Evolutionary conservation across 1,140 invertebrate species (phyloP).

Genomic region (Drosophila ironensis): DNA sequence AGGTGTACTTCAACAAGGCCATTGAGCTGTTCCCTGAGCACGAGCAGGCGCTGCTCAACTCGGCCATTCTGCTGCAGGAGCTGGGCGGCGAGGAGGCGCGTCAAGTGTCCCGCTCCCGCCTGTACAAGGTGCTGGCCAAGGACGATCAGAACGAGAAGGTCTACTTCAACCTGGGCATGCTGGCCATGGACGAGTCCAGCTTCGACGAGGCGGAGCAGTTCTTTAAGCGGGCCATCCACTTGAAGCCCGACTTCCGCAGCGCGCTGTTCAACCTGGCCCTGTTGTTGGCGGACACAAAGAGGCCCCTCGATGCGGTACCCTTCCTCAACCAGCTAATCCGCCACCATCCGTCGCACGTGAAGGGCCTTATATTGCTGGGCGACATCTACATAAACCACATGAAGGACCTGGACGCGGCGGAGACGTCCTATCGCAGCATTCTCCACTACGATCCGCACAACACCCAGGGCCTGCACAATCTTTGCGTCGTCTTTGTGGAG

Average conservation of each 20-base stretch:
- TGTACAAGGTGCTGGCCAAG: constrained; percentile 91
- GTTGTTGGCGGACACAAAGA: constrained; percentile 92
- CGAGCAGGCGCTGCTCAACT: constrained; percentile 96
- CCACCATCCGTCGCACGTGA: constrained; percentile 96
- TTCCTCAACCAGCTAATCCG: constrained; percentile 95
- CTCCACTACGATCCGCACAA: constrained; percentile 94
- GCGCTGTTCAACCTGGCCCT: constrained; percentile 97
- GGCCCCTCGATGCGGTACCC: constrained; percentile 95
- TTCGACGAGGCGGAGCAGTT: constrained; percentile 93
- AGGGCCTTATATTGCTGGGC: constrained; percentile 95
- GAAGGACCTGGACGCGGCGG: constrained; percentile 95
- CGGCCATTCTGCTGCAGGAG: constrained; percentile 96
- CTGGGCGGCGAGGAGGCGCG: constrained; percentile 90
- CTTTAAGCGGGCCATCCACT: constrained; percentile 92
- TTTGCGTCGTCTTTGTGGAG: constrained; percentile 97
- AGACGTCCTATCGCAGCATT: constrained; percentile 96
- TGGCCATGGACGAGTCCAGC: constrained; percentile 97
- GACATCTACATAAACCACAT: constrained; percentile 98
- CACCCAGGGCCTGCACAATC: constrained; percentile 96
- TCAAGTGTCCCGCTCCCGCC: constrained; percentile 89
- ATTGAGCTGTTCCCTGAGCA: constrained; percentile 96
- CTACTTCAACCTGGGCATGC: constrained; percentile 97
- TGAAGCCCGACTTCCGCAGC: constrained; percentile 93
- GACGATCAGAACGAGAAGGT: constrained; percentile 92
- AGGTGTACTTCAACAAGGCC: constrained; percentile 96